These are phyloP conservation scores for Grammatotria lemairii DNA, from an alignment of 2,113 vertebrate species.

Conservation along the genomic window DNA sequence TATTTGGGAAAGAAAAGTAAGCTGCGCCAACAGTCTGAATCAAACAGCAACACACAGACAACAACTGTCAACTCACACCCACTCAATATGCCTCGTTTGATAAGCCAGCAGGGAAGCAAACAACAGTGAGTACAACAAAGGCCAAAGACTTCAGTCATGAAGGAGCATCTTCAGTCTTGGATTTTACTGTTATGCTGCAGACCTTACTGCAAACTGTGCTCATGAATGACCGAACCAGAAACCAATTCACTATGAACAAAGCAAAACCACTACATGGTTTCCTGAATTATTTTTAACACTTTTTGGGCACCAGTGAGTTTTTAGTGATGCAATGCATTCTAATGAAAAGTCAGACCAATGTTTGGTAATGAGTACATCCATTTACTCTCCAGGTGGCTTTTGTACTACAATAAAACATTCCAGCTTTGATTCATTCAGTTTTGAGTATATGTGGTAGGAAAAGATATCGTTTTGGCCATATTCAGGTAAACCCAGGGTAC, in stretches of 20 bases:
- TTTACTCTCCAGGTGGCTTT: not conserved
- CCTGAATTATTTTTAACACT: not conserved
- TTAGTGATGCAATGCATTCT: not conserved
- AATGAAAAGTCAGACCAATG: not conserved
- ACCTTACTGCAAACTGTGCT: not conserved
- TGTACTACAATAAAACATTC: not conserved
- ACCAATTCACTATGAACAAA: not conserved
- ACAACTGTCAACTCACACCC: not conserved
- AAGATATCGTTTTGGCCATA: rapidly evolving
- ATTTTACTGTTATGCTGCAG: not conserved
- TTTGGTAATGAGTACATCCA: not conserved
- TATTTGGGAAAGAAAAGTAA: not conserved
- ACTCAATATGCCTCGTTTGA: not conserved
- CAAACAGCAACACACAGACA: not conserved
- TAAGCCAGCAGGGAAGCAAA: not conserved
- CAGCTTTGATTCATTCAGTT: not conserved
- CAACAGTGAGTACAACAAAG: not conserved
- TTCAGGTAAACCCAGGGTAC: not conserved
- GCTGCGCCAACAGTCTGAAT: not conserved
- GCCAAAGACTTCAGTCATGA: not conserved
- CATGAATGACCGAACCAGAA: not conserved
- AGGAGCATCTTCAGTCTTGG: not conserved
- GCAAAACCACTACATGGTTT: not conserved
- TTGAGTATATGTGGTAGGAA: not conserved
- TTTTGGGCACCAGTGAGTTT: not conserved